These are phyloP conservation scores for Ellobius talpinus DNA, from an alignment of 2,113 vertebrate species.

Conservation along the genomic window DNA sequence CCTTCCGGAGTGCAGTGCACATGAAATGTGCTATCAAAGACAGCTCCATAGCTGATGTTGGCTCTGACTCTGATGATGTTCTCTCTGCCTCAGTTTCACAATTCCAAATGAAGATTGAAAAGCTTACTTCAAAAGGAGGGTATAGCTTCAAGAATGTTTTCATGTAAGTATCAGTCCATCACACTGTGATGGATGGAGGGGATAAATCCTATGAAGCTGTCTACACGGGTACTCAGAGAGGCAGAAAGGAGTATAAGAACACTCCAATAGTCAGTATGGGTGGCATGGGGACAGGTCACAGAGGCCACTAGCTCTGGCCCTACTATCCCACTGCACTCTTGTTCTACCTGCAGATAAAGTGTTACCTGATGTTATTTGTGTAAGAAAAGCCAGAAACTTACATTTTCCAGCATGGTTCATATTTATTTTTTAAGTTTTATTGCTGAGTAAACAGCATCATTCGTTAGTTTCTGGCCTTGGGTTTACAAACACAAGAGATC, in stretches of 20 bases:
- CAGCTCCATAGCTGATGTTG: neutral
- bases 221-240: neutral
- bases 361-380: neutral
- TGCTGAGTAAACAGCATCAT: neutral
- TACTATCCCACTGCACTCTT: neutral
- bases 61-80: neutral
- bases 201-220: neutral
- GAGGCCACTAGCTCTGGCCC: rapidly evolving
- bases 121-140: neutral
- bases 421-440: neutral
- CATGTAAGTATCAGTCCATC: neutral
- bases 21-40: neutral
- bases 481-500: conserved; percentile 47
- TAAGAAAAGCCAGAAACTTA: conserved; percentile 14
- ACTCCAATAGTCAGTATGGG: neutral
- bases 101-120: conserved; percentile 38
- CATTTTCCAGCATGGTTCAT: conserved; percentile 20
- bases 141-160: neutral
- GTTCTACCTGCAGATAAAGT: neutral
- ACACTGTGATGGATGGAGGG: neutral
- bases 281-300: neutral
- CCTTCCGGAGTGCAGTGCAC: neutral
- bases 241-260: neutral
- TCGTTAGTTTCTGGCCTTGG: conserved; percentile 30
- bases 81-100: conserved; percentile 38